Base-by-base conservation (phyloP, 2,888 invertebrate species). In the Parnassius mnemosyne region DNA sequence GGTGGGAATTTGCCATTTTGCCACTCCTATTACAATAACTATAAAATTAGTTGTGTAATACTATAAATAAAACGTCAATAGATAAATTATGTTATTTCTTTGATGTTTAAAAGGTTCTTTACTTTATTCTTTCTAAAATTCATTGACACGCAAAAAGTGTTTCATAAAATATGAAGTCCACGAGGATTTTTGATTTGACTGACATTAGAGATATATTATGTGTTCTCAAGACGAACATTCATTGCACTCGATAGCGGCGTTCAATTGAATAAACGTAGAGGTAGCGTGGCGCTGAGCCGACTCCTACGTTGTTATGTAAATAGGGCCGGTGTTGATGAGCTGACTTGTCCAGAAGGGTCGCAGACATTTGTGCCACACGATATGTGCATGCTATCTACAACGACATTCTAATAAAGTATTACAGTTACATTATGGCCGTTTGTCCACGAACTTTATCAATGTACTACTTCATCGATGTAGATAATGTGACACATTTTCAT, bases 251-350 rank as follows among this genome's bases (percentile, higher is more conserved):
- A 85, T 85, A 79, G 78, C 69, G 71, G 78, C 69, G 71, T 79
- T 86, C 87, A 88, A 89, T 88, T 88, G 89, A 85, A 87, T 87
- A 87, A 88, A 85, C 78, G 80, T 78, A 74, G 73, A 72, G 81
- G 75, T 80, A 81, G 76, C 76, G 77, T 73, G 71, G 79, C 75
- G 79, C 78, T 78, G 73, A 73, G 73, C 69, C 73, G 74, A 75
- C 75, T 74, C 70, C 73, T 73, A 66, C 76, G 77, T 80, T 85
- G 84, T 85, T 82, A 84, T 83, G 85, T 85, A 82, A 84, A 85
- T 84, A 81, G 72, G 75, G 69, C 68, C 75, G 49, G 49, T 13
- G 69, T 68, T 46, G 61, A 57, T 53, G 57, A 62, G 57, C 34
- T 73, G 69, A 70, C 67, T 67, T 68, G 71, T 71, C 70, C 68